phyloP scores from a whole-genome alignment of 2,113 vertebrate genomes.

The Nymphicus hollandicus region DNA sequence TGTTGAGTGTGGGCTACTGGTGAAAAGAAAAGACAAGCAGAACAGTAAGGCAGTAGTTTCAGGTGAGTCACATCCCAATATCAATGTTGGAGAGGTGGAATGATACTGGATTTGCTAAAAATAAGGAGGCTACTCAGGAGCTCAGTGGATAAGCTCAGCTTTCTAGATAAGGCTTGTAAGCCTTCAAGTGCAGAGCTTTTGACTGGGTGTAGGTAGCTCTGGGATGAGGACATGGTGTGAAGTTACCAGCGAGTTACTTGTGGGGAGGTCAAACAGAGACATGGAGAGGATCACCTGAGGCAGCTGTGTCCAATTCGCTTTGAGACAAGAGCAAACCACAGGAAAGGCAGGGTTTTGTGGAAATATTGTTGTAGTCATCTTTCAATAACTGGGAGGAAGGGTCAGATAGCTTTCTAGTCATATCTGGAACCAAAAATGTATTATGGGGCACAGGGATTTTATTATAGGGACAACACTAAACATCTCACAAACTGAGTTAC shows the following conservation, averaged over 20 bases:
- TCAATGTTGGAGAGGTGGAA: neutral
- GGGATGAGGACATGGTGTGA: neutral
- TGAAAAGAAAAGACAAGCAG: neutral
- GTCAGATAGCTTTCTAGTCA: neutral
- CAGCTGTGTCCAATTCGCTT: neutral
- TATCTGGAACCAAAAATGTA: neutral
- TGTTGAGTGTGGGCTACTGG: neutral
- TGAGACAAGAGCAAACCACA: neutral
- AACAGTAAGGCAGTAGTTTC: neutral
- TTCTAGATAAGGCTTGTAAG: neutral
- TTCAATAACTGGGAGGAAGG: neutral
- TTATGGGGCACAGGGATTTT: neutral
- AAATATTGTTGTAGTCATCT: neutral
- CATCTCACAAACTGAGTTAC: neutral
- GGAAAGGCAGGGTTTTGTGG: neutral
- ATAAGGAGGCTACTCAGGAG: neutral
- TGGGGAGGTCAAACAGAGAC: rapidly evolving
- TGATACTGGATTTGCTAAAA: neutral
- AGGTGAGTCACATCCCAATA: neutral
- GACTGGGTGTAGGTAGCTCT: neutral
- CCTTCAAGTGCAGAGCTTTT: neutral
- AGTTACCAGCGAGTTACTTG: neutral
- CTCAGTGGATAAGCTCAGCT: neutral
- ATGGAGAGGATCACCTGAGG: neutral
- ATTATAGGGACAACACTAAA: neutral